These are phyloP conservation scores for Myodes glareolus DNA, from an alignment of 2,113 vertebrate species.

Conservation along the genomic window DNA sequence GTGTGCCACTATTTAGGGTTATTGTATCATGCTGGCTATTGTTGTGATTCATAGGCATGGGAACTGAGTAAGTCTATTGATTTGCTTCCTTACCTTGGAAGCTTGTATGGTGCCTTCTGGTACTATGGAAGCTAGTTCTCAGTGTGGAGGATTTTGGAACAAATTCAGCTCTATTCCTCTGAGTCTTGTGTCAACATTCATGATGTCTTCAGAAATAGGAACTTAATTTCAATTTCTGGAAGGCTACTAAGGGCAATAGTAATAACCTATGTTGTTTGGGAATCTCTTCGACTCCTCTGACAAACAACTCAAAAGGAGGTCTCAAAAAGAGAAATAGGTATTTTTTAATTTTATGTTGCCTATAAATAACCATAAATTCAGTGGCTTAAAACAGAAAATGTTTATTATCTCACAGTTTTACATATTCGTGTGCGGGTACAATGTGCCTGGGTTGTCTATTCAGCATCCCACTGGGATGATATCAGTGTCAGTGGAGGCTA, in stretches of 20 bases:
- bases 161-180: neutral
- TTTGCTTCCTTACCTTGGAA: neutral
- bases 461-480: neutral
- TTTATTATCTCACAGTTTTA: neutral
- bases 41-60: neutral
- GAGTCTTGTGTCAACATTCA: neutral
- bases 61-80: neutral
- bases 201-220: neutral
- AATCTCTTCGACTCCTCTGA: neutral
- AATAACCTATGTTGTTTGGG: neutral
- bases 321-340: constrained; percentile 14
- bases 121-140: neutral
- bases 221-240: neutral
- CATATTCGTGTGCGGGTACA: neutral
- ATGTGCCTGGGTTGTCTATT: neutral
- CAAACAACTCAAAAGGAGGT: neutral
- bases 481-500: neutral
- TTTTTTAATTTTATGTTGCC: constrained; percentile 14
- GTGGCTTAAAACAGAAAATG: neutral
- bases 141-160: neutral
- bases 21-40: neutral
- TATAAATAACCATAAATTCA: neutral
- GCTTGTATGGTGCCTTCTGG: neutral
- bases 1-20: neutral
- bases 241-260: neutral